Conservation (phyloP, 2,113 vertebrate genomes). For the Loxodonta africana region DNA sequence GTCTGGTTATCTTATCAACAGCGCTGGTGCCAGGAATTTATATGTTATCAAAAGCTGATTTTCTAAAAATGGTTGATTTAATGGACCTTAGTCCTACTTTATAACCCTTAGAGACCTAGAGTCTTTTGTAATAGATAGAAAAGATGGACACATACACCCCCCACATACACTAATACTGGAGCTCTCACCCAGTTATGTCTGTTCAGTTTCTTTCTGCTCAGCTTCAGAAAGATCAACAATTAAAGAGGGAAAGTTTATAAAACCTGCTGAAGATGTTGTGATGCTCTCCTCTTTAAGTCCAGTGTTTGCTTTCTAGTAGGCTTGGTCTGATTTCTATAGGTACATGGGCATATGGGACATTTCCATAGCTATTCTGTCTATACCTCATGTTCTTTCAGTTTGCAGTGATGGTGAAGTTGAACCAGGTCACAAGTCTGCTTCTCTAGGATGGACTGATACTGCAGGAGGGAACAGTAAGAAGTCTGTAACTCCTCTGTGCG, state of each 20-base stretch:
- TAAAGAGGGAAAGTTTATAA: conserved; percentile 38
- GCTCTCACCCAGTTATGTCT: neutral
- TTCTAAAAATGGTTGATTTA: conserved; percentile 67
- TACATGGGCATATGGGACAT: neutral
- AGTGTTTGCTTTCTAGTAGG: neutral
- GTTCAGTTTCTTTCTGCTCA: neutral
- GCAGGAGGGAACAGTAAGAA: conserved; percentile 86
- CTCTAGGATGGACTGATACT: conserved; percentile 79
- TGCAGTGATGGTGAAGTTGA: conserved; percentile 84
- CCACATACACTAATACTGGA: neutral
- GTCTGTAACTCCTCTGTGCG: conserved; percentile 78
- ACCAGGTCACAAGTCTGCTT: conserved; percentile 84
- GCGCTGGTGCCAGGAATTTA: conserved; percentile 41
- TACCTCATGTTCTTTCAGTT: conserved; percentile 88
- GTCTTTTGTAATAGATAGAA: conserved; percentile 51
- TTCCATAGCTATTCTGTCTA: neutral
- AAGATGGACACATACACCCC: neutral
- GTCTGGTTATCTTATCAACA: conserved; percentile 14
- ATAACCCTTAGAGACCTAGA: conserved; percentile 25
- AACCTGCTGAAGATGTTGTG: neutral
- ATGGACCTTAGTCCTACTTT: conserved; percentile 1
- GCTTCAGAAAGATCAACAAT: conserved; percentile 34
- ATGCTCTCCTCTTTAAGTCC: neutral
- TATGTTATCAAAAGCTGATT: conserved; percentile 41
- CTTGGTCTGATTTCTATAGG: neutral